Evolutionary conservation across 2,888 invertebrate species (phyloP).

Genomic region (Cephus nigrinus): DNA sequence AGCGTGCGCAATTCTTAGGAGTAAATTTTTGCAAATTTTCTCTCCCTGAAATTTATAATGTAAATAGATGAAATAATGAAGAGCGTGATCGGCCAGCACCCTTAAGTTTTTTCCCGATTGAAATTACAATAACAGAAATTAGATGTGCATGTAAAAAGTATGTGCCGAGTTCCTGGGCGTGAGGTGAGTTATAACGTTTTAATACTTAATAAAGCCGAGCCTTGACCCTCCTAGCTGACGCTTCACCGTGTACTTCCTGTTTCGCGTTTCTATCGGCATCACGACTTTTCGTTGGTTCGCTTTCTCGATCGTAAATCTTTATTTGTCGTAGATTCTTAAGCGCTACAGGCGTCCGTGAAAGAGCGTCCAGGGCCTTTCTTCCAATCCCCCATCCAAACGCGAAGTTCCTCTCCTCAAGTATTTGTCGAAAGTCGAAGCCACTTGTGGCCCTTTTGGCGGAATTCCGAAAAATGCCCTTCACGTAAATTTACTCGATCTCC

Average conservation of each 20-base stretch:
- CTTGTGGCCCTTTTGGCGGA: background rate
- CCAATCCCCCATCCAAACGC: background rate
- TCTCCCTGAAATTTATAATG: no score
- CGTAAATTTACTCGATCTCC: background rate
- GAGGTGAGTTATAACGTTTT: conserved; percentile 9
- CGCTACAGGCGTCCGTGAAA: conserved; percentile 25
- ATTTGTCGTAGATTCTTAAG: conserved; percentile 48
- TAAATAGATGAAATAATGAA: background rate
- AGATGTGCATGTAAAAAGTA: background rate
- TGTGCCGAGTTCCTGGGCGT: background rate
- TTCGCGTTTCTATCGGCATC: background rate
- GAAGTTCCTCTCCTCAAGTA: background rate
- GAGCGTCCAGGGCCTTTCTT: conserved; percentile 15
- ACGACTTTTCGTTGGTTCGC: conserved; percentile 17
- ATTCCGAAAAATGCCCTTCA: background rate
- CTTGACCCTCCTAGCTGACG: background rate
- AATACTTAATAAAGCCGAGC: conserved; percentile 15
- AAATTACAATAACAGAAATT: background rate
- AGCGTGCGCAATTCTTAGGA: background rate
- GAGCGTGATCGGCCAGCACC: no score
- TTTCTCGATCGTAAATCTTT: conserved; percentile 51
- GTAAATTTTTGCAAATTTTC: background rate
- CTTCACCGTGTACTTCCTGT: background rate
- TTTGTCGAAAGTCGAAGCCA: background rate
- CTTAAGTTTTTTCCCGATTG: background rate